A percentile compares a stretch with the other conserved stretches of the same genome.
Conservation (phyloP, 37 sponge, comb jelly and placozoan genomes). For the Halichondria panicea region DNA sequence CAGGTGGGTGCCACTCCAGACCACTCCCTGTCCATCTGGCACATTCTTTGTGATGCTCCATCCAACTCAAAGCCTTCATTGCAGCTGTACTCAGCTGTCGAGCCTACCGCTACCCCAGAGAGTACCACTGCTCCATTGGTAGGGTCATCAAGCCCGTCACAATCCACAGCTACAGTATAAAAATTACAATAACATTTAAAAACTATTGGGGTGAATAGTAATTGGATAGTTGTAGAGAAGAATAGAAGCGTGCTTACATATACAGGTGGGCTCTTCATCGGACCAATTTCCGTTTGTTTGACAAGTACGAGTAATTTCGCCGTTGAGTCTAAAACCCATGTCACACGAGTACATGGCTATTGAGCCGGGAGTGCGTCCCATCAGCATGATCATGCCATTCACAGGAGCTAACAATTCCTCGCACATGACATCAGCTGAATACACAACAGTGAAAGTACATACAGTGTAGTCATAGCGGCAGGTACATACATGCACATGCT, state of each 20-base stretch:
- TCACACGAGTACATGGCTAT: conserved; percentile 43
- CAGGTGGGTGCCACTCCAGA: conserved; percentile 51
- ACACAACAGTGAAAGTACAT: too few relatives aligned
- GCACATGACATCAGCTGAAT: conserved; percentile 47
- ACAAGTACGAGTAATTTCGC: conserved; percentile 25
- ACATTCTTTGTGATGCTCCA: conserved; percentile 24
- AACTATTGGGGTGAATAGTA: background rate
- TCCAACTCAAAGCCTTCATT: conserved; percentile 33
- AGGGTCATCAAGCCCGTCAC: conserved; percentile 5
- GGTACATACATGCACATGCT: too few relatives aligned
- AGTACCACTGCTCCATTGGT: conserved; percentile 34
- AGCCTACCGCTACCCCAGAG: conserved; percentile 23
- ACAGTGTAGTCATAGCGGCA: background rate
- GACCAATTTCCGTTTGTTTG: conserved; percentile 51
- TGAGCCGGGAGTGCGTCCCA: conserved; percentile 18
- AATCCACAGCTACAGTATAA: conserved; percentile 25
- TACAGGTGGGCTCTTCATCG: conserved; percentile 49
- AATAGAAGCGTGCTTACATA: conserved; percentile 35
- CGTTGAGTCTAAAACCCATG: conserved; percentile 39
- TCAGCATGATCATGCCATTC: conserved; percentile 39
- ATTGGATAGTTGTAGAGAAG: too few relatives aligned
- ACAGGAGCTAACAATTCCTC: conserved; percentile 13
- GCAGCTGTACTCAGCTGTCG: conserved; percentile 45
- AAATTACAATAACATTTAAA: background rate
- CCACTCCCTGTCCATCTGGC: conserved; percentile 58